Percentiles rank a stretch among this genome's conserved stretches.
These are phyloP conservation scores for Amyelois transitella DNA, from an alignment of 1,140 invertebrate genomes.

Conservation along the genomic window DNA sequence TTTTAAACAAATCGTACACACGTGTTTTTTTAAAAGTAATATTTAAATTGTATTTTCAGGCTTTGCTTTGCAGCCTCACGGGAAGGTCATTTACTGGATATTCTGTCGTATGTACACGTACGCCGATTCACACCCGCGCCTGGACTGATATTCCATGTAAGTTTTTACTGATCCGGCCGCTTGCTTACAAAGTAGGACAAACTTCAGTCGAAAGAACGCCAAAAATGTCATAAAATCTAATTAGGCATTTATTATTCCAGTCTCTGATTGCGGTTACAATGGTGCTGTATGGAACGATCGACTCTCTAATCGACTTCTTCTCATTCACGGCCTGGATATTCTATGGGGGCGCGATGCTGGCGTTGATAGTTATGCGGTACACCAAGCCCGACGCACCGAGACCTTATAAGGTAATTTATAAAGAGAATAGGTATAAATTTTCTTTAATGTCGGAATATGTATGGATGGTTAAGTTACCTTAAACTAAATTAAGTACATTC, in stretches of 20 bases:
- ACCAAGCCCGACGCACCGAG: slow-evolving; percentile 90
- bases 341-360: slow-evolving; percentile 92
- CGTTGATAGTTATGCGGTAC: slow-evolving; percentile 90
- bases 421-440: too few relatives aligned
- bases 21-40: too few relatives aligned
- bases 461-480: too few relatives aligned
- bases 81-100: slow-evolving; percentile 93
- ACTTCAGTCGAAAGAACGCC: neutral
- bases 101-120: slow-evolving; percentile 95
- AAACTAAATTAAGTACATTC: too few relatives aligned
- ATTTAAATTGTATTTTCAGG: slow-evolving; percentile 59
- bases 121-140: slow-evolving; percentile 93
- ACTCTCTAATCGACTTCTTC: slow-evolving; percentile 95
- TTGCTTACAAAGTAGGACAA: neutral
- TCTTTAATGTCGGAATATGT: too few relatives aligned
- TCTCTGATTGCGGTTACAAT: slow-evolving; percentile 85
- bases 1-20: too few relatives aligned
- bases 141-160: slow-evolving; percentile 97
- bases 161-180: too few relatives aligned
- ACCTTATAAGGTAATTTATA: slow-evolving; percentile 89
- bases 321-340: slow-evolving; percentile 97
- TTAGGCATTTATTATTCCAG: slow-evolving; percentile 71
- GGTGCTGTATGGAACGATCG: slow-evolving; percentile 92
- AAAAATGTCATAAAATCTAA: neutral
- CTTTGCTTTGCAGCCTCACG: slow-evolving; percentile 96